Base-by-base conservation (phyloP, 2,113 vertebrate species). In the Gallinago jamesoni region DNA sequence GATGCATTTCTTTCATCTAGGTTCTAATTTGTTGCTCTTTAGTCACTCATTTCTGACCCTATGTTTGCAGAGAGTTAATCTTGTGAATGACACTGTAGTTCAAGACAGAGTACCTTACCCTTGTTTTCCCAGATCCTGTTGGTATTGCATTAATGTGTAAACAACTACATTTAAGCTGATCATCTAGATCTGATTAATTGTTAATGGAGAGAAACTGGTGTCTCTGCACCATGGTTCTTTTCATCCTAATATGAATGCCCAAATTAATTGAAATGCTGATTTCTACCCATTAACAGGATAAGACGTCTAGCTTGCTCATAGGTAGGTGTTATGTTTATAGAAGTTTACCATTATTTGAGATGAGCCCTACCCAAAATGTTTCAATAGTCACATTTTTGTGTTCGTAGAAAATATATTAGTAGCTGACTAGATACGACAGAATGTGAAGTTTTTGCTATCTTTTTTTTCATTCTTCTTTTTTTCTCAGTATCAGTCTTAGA, bases 401-500 rank as follows among this genome's bases (percentile, higher is more conserved):
- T 91, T 82, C 33, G 31, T 89, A 39, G 37, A 73, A 90, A 69
- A 75, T 47, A 37, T 2, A 7, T 52, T 19, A 52, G 6, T 52
- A 59, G 10, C n/a, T 94, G 39, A 60, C 35, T 77, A n/a, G 45
- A 52, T 23, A 62, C 10, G 76, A 30, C 8, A 64, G 30, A 88
- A 84, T 16, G 27, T 60, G 20, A 23, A 37, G 9, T 11, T 87
- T 64, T 79, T 68, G 10, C 12, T n/a, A 9, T 19, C 4, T 18
- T 5, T 30, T 45, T 45, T 30, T 15, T 2, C 12, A 15, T 7
- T 37, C 5, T 57, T 37, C 4, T 57, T 86, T n/a, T 50, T 7
- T 30, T 5, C 9, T 41, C 95, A 99, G 99, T 93, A 98, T 99
- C 98, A 98, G 98, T 93, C 94, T 99, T 63, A 98, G 99, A 74